phyloP scores from a whole-genome alignment of 2,888 invertebrate species.

The Lasioglossum malachurum region DNA sequence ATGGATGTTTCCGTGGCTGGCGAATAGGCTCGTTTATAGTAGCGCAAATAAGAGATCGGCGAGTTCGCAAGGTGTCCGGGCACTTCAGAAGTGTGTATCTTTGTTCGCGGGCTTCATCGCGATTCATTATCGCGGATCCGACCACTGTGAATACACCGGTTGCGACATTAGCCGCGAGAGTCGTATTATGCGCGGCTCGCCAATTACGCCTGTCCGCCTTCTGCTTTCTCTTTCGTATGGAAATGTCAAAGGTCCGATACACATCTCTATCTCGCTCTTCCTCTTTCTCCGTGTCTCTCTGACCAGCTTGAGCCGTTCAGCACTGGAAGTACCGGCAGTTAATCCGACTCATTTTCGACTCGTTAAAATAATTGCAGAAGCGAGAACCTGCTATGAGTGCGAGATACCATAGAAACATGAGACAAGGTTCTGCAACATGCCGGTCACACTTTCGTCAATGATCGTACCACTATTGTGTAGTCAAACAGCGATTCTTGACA shows the following conservation, averaged over 20 bases:
- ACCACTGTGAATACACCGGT: slow-evolving; percentile 36
- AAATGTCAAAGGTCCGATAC: slow-evolving; percentile 82
- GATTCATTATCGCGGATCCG: slow-evolving; percentile 30
- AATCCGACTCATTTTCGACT: neutral
- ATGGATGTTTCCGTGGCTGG: too few relatives aligned
- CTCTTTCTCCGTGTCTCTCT: neutral
- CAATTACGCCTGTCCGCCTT: slow-evolving; percentile 80
- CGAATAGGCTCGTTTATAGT: neutral
- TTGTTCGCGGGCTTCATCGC: slow-evolving; percentile 5
- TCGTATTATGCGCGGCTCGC: slow-evolving; percentile 66
- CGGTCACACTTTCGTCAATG: neutral
- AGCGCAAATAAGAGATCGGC: neutral
- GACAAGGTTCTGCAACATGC: neutral
- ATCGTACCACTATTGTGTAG: neutral
- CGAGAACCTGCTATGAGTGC: neutral
- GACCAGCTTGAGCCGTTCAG: neutral
- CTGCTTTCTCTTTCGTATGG: slow-evolving; percentile 82
- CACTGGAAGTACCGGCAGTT: neutral
- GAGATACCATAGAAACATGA: neutral
- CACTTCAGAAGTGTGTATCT: neutral
- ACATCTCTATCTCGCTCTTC: slow-evolving; percentile 37
- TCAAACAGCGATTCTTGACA: neutral
- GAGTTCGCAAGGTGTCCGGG: neutral
- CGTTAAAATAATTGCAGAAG: neutral
- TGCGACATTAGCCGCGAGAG: slow-evolving; percentile 63